Conservation (phyloP, 2,113 vertebrate genomes). For the Manacus vitellinus region DNA sequence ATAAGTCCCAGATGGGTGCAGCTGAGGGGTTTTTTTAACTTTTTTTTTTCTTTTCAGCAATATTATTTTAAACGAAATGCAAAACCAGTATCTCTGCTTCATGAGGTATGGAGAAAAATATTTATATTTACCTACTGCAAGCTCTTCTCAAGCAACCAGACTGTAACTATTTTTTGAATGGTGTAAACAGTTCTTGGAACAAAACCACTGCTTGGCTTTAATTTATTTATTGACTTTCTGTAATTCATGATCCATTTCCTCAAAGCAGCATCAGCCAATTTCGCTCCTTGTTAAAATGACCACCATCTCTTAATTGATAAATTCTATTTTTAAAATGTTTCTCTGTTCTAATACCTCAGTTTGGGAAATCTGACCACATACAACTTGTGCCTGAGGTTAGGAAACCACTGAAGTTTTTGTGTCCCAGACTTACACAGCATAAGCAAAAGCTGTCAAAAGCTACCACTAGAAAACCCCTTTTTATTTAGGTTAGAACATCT, state of each 20-base stretch:
- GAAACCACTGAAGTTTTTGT: background rate
- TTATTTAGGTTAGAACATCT: background rate
- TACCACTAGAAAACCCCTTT: background rate
- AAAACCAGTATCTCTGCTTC: background rate
- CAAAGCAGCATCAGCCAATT: background rate
- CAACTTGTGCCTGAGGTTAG: background rate
- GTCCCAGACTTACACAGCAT: background rate
- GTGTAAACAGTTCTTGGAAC: background rate
- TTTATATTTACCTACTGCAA: background rate
- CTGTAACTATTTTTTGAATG: background rate
- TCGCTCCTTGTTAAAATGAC: background rate
- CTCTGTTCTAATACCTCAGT: background rate
- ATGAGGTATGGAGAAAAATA: background rate
- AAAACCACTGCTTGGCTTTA: background rate
- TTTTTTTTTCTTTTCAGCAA: background rate
- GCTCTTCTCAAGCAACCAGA: background rate
- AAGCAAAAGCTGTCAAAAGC: background rate
- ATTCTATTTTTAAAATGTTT: background rate
- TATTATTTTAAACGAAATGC: background rate
- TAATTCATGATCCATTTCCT: background rate
- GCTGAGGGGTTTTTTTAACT: background rate
- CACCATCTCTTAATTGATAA: background rate
- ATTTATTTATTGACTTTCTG: slow-evolving; percentile 1
- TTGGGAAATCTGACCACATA: background rate
- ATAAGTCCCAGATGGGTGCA: background rate